These are phyloP conservation scores for Drosophila kurseongensis DNA, from an alignment of 1,140 invertebrate genomes.

Conservation along the genomic window DNA sequence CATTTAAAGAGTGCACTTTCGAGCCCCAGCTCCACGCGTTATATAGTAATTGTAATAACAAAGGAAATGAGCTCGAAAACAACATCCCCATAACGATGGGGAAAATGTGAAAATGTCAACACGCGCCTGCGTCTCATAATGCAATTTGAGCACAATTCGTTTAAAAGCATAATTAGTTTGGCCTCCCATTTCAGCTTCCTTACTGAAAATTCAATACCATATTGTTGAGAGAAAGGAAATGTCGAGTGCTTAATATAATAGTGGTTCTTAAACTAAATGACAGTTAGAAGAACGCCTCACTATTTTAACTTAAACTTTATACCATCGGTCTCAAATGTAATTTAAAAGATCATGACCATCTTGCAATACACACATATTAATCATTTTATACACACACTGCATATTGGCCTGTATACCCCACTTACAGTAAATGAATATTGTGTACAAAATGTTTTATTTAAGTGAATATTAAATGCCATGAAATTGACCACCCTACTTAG, in stretches of 20 bases:
- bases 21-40: not conserved
- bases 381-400: slow-evolving; percentile 6
- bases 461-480: slow-evolving; percentile 70
- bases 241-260: not conserved
- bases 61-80: slow-evolving; percentile 30
- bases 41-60: slow-evolving; percentile 11
- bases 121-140: slow-evolving; percentile 23
- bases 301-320: not conserved
- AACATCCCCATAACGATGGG: slow-evolving; percentile 28
- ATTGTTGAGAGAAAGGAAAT: not conserved
- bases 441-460: slow-evolving; percentile 67
- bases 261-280: not conserved
- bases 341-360: not conserved
- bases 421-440: slow-evolving; percentile 53
- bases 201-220: not conserved
- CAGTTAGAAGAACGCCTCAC: not conserved
- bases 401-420: slow-evolving; percentile 8
- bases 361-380: slow-evolving; percentile 1
- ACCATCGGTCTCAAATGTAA: not conserved
- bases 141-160: slow-evolving; percentile 46
- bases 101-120: slow-evolving; percentile 22
- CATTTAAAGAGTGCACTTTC: slow-evolving; percentile 45
- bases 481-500: slow-evolving; percentile 50
- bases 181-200: not conserved
- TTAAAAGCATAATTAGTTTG: slow-evolving; percentile 52